Conservation (phyloP, 2,797 vertebrate species). For the Cichlasoma orientale region DNA sequence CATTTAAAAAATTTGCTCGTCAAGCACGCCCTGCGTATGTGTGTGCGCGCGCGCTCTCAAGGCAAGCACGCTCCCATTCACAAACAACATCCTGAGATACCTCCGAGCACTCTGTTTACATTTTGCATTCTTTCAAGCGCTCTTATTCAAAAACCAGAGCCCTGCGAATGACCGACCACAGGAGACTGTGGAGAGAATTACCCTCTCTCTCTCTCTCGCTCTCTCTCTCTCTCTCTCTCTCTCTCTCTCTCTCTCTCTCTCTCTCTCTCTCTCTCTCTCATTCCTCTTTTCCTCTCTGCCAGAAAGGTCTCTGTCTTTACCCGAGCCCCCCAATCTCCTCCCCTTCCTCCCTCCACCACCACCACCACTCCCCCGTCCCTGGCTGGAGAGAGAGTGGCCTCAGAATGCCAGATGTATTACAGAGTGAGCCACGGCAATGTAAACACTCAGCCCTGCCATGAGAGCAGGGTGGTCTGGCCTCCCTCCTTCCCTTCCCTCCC, state of each 20-base stretch:
- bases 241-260: conserved; percentile 24
- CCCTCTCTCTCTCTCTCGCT: conserved; percentile 26
- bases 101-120: conserved; percentile 82
- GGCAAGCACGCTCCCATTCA: conserved; percentile 74
- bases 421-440: conserved; percentile 98
- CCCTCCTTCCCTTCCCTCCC: conserved; percentile 65
- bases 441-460: conserved; percentile 96
- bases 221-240: conserved; percentile 12
- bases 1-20: conserved; percentile 24
- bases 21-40: background rate
- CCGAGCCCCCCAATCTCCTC: background rate
- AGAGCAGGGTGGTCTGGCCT: conserved; percentile 95
- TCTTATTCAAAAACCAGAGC: conserved; percentile 87
- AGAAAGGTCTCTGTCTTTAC: conserved; percentile 70
- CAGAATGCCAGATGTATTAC: conserved; percentile 99
- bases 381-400: conserved; percentile 88
- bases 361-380: conserved; percentile 50
- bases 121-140: conserved; percentile 81
- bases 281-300: too few species aligned
- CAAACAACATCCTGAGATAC: conserved; percentile 79
- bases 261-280: too few species aligned
- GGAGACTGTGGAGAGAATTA: conserved; percentile 75
- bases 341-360: background rate
- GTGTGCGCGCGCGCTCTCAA: background rate
- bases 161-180: conserved; percentile 79